These are phyloP conservation scores for Malurus melanocephalus DNA, from an alignment of 2,113 vertebrate genomes.

Conservation along the genomic window DNA sequence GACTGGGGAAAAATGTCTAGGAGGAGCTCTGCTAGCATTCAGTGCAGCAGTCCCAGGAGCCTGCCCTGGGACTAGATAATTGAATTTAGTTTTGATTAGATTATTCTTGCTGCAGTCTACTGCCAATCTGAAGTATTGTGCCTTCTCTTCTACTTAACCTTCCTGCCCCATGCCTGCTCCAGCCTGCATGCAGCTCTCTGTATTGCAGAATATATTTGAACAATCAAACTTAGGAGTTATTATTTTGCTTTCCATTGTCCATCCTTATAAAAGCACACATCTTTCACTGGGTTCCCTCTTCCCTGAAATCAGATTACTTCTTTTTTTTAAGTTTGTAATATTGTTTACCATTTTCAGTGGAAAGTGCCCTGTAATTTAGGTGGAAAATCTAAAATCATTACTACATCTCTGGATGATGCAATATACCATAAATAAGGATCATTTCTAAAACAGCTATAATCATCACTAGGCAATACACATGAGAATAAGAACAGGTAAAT, in stretches of 20 bases:
- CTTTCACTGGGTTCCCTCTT: conserved; percentile 90
- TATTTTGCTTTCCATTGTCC: conserved; percentile 99
- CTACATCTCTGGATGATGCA: conserved; percentile 75
- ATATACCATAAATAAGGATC: conserved; percentile 71
- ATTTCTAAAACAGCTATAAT: conserved; percentile 75
- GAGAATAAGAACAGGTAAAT: conserved; percentile 72
- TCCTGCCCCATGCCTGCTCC: conserved; percentile 94
- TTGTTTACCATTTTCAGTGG: conserved; percentile 86
- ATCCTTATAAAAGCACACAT: conserved; percentile 95
- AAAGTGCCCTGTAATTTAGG: conserved; percentile 81
- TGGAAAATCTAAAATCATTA: conserved; percentile 82
- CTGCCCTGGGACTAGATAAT: conserved; percentile 98
- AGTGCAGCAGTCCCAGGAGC: conserved; percentile 88
- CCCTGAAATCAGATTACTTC: conserved; percentile 88
- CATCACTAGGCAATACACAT: conserved; percentile 60
- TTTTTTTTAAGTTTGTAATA: conserved; percentile 78
- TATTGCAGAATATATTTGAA: conserved; percentile 97
- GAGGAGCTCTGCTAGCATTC: conserved; percentile 88
- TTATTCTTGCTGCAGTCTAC: conserved; percentile 99
- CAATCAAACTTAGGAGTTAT: conserved; percentile 98
- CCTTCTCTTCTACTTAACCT: conserved; percentile 99
- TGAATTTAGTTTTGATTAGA: conserved; percentile 99
- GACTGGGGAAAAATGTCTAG: conserved; percentile 88
- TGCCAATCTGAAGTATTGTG: conserved; percentile 99
- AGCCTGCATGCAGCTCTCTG: conserved; percentile 84